Evolutionary conservation across 2,888 invertebrate genomes (phyloP), one percentile per base, ranked within the genome.

Genomic region (Strigamia maritima): DNA sequence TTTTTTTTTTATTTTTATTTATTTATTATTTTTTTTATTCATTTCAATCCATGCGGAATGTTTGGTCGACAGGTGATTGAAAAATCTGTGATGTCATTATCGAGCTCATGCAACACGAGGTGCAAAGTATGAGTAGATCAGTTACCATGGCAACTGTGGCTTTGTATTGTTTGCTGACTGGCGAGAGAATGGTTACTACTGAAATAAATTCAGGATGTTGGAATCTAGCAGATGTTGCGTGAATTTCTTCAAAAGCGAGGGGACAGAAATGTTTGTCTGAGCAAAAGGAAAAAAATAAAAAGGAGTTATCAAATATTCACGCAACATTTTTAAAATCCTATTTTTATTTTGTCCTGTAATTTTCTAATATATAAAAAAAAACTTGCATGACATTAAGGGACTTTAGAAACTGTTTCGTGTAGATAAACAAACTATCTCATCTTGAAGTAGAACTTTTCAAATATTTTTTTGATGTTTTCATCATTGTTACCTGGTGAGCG

Each of bases 91-190:
- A 70, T 26, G 70, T 70, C 70, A 70, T 70, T 70, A 70, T 70
- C 70, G 70, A 28, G 70, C 70, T 70, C 28, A 12, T 70, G 70
- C 70, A 70, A 70, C 70, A 70, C 70, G 28, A 70, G 70, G 70
- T 70, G 70, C 70, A 28, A 70, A 70, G 70, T 70, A 70, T 26
- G 70, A 28, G 26, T 28, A 70, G 70, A 70, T 70, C 70, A 70
- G 70, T 70, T 70, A 14, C 70, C 70, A 70, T 70, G n/a, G 70
- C 24, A 70, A 70, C 70, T 70, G 70, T 70, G 70, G 70, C 70
- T 70, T 70, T 70, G 70, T 70, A 70, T 70, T 70, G 70, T 70
- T 70, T 70, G 70, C 70, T 70, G 70, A 70, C 24, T 70, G 70
- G 24, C 70, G 70, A 28, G 70, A 28, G 70, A 26, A 70, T 70